phyloP scores from a whole-genome alignment of 2,797 vertebrate species.

The Antrozous pallidus region DNA sequence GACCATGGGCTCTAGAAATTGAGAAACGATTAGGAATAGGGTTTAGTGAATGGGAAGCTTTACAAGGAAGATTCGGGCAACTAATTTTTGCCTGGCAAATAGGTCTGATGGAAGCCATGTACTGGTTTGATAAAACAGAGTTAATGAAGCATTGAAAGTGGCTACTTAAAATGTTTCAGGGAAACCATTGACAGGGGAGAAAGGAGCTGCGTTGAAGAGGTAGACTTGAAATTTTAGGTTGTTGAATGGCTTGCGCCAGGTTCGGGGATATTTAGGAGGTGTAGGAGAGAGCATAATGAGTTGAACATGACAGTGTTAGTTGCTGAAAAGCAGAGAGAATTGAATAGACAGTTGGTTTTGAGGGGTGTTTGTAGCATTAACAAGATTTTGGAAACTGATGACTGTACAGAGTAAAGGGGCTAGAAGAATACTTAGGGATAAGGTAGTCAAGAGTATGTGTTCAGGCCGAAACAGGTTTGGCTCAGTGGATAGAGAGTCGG shows the following conservation, averaged over 20 bases:
- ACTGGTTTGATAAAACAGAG: neutral
- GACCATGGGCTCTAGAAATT: neutral
- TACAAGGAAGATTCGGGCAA: neutral
- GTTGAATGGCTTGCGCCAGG: neutral
- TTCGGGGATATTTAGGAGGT: neutral
- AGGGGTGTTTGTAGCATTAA: neutral
- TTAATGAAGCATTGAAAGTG: neutral
- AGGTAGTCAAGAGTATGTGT: neutral
- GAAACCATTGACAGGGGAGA: conserved; percentile 1
- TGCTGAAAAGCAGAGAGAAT: neutral
- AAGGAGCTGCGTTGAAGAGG: neutral
- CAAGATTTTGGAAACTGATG: neutral
- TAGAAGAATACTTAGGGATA: neutral
- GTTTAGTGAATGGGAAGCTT: neutral
- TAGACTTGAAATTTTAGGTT: conserved; percentile 15
- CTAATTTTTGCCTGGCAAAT: neutral
- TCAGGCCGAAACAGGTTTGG: too few relatives aligned
- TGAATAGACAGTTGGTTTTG: neutral
- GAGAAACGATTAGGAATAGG: neutral
- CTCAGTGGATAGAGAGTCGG: too few relatives aligned
- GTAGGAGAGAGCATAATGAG: neutral
- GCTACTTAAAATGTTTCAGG: neutral
- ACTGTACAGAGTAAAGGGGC: conserved; percentile 7
- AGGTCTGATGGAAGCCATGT: neutral
- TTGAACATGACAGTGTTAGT: neutral